Base-by-base conservation (phyloP, 2,888 invertebrate species). In the Lypha dubia region DNA sequence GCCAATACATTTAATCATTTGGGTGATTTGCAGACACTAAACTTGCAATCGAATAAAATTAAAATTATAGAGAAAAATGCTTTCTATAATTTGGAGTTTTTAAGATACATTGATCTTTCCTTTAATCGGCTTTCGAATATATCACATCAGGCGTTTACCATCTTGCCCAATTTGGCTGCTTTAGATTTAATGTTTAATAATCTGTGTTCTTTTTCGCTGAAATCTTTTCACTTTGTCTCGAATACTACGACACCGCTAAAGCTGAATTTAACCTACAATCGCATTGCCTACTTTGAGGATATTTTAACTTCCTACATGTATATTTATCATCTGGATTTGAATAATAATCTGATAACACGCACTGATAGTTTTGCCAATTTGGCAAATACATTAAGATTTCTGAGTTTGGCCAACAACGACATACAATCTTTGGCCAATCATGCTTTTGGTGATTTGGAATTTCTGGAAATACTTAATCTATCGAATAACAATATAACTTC, bases 171-270 rank as follows among this genome's bases (percentile, higher is more conserved):
- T 90, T 92, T 98, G 87, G 94, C 95, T 86, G 95, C 95, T 89
- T 93, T 98, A 77, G 97, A 97, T 91, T 93, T 97, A 83, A 97
- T 97, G 92, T 94, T 95, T 88, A 97, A 97, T 90, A 94, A 95
- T 88, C 92, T 97, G 70, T 94, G 94, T 24, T 93, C 94, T 85
- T 93, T 97, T 88, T 94, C 95, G 20, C 92, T 96, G 87, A 94
- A 93, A 88, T 93, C 94, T 71, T 96, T 96, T 89, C 93, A 94
- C 84, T 96, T 96, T 89, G 93, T 95, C 32, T 95, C 96, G 7
- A 93, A 94, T 86, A 92, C 93, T 6, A 94, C 94, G 85, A 93
- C 94, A 56, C 95, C 95, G 32, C 93, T 97, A 87, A 94, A 94
- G 9, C 93, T 97, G 70, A 97, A 97, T 90, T 93, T 97, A 53